Evolutionary conservation across 2,797 vertebrate species (phyloP).

Genomic region (Darevskia mixta): DNA sequence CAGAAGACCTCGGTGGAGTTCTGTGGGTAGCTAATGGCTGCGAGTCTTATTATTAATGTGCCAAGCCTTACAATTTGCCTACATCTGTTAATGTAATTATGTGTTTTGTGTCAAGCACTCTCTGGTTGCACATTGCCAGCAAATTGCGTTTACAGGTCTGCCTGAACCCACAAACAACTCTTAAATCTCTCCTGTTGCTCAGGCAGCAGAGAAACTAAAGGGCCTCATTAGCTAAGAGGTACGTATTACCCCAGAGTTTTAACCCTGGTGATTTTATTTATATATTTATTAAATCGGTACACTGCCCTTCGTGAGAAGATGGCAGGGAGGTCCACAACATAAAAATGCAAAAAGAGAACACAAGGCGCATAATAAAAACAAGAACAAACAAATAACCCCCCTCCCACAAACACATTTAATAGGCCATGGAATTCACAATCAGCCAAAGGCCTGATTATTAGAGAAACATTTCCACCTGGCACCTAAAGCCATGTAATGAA

Average conservation of each 20-base stretch:
- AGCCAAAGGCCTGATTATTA: too few relatives aligned
- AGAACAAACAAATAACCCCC: too few relatives aligned
- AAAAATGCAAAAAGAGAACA: too few relatives aligned
- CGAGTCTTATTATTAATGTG: neutral
- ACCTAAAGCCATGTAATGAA: too few relatives aligned
- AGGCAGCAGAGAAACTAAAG: neutral
- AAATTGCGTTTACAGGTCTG: conserved; percentile 4
- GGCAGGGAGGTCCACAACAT: too few relatives aligned
- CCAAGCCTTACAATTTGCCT: neutral
- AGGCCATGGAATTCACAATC: too few relatives aligned
- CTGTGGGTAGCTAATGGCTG: neutral
- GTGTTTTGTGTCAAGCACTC: conserved; percentile 30
- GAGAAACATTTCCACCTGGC: too few relatives aligned
- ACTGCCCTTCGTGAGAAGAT: too few relatives aligned
- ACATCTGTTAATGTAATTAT: conserved; percentile 29
- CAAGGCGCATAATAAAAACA: too few relatives aligned
- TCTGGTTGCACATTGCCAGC: conserved; percentile 25
- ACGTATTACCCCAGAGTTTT: neutral
- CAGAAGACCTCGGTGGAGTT: neutral
- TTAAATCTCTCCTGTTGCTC: conserved; percentile 13
- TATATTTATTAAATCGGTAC: too few relatives aligned
- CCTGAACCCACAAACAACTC: conserved; percentile 10
- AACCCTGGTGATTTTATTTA: neutral
- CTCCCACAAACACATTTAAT: too few relatives aligned
- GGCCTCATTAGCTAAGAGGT: conserved; percentile 19